Conservation (phyloP, 2,113 vertebrate species). For the Tachycineta bicolor region DNA sequence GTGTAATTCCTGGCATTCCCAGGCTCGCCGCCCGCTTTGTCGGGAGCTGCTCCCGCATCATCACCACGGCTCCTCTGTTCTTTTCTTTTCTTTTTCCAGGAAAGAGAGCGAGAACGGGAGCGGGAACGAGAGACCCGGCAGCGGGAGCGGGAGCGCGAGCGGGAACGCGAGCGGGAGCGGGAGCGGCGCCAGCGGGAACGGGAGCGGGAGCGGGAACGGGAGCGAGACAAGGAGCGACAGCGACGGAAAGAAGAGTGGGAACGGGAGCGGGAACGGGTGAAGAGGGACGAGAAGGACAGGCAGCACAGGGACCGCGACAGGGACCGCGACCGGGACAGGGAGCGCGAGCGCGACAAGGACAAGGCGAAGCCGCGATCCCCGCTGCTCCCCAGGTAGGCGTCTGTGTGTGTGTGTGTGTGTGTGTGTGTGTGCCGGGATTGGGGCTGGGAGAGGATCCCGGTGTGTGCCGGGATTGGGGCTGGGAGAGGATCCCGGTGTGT, state of each 20-base stretch:
- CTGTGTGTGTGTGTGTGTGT: too few relatives aligned
- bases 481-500: too few relatives aligned
- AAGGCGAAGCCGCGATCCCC: conserved; percentile 88
- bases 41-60: rapidly evolving
- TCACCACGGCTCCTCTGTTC: background rate
- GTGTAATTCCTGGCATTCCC: rapidly evolving
- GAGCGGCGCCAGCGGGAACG: conserved; percentile 89
- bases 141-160: conserved; percentile 85
- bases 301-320: conserved; percentile 72
- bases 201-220: conserved; percentile 88
- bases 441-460: too few relatives aligned
- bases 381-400: conserved; percentile 74
- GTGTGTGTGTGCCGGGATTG: too few relatives aligned
- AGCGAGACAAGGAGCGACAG: conserved; percentile 91
- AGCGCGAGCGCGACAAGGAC: conserved; percentile 91
- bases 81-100: conserved; percentile 52
- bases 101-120: conserved; percentile 85
- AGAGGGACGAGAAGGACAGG: conserved; percentile 80
- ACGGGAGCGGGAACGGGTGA: conserved; percentile 72
- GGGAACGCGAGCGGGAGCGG: conserved; percentile 88
- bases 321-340: conserved; percentile 68
- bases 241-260: conserved; percentile 86
- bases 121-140: conserved; percentile 87
- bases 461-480: too few relatives aligned
- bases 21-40: rapidly evolving